Conservation (phyloP, 2,797 vertebrate species). For the Chelonia mydas region DNA sequence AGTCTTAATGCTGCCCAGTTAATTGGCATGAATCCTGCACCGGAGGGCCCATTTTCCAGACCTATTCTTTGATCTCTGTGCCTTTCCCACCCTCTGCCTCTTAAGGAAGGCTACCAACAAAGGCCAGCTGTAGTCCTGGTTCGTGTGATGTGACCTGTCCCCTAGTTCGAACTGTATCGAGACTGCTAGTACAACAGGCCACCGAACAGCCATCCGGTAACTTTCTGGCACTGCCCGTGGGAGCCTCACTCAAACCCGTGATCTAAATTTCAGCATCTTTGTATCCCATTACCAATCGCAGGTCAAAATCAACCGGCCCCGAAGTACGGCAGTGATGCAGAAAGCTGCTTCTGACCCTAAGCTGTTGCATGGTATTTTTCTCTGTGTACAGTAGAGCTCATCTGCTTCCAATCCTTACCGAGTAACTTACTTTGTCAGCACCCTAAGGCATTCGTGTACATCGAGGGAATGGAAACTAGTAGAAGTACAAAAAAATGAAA, state of each 20-base stretch:
- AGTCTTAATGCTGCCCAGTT: neutral
- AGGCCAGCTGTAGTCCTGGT: neutral
- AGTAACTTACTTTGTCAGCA: constrained; percentile 67
- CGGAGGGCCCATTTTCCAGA: neutral
- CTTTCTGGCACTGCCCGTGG: neutral
- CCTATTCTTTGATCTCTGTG: neutral
- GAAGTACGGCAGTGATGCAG: constrained; percentile 43
- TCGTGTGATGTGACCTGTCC: neutral
- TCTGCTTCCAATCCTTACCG: constrained; percentile 40
- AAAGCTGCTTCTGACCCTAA: constrained; percentile 13
- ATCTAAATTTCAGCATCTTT: neutral
- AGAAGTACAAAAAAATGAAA: constrained; percentile 63
- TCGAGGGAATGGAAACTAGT: constrained; percentile 42
- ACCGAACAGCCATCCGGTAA: accelerated
- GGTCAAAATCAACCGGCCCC: constrained; percentile 14
- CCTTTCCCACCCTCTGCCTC: neutral
- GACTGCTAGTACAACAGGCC: neutral
- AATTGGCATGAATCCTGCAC: neutral
- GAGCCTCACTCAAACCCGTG: constrained; percentile 5
- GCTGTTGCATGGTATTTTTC: neutral
- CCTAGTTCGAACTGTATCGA: neutral
- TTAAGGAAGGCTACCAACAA: neutral
- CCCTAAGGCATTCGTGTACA: constrained; percentile 61
- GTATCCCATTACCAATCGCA: neutral
- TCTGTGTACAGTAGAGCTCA: constrained; percentile 20